phyloP scores from a whole-genome alignment of 1,140 invertebrate species.

The Brachystomella parvula region DNA sequence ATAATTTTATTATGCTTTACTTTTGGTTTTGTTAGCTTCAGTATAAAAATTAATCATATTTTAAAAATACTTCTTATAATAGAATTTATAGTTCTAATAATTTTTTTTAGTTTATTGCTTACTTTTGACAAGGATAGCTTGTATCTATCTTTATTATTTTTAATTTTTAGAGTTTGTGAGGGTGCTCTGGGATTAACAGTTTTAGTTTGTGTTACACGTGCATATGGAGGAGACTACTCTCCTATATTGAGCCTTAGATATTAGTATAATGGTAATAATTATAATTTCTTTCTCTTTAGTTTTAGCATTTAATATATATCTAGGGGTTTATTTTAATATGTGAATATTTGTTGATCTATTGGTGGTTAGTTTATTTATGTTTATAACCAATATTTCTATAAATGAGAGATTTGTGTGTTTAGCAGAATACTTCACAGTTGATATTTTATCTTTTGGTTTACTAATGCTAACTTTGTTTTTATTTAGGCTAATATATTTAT shows the following conservation, averaged over 20 bases:
- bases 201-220: slow-evolving; percentile 51
- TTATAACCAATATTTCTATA: no score
- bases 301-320: neutral
- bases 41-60: slow-evolving; percentile 48
- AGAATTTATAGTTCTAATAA: slow-evolving; percentile 50
- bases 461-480: neutral
- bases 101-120: slow-evolving; percentile 48
- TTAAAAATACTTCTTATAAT: slow-evolving; percentile 48
- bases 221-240: slow-evolving; percentile 51
- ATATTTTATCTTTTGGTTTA: no score
- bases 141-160: slow-evolving; percentile 52
- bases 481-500: slow-evolving; percentile 10
- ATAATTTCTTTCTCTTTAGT: slow-evolving; percentile 45
- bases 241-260: slow-evolving; percentile 45
- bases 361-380: no score
- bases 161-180: slow-evolving; percentile 53
- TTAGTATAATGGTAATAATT: slow-evolving; percentile 38
- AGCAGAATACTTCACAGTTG: no score
- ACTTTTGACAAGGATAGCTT: slow-evolving; percentile 45
- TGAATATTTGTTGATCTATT: no score
- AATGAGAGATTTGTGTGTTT: no score
- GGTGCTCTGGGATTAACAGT: slow-evolving; percentile 50
- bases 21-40: slow-evolving; percentile 40
- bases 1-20: slow-evolving; percentile 36
- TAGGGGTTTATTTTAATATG: no score